Conservation (phyloP, 2,113 vertebrate genomes). For the Otolemur garnettii region DNA sequence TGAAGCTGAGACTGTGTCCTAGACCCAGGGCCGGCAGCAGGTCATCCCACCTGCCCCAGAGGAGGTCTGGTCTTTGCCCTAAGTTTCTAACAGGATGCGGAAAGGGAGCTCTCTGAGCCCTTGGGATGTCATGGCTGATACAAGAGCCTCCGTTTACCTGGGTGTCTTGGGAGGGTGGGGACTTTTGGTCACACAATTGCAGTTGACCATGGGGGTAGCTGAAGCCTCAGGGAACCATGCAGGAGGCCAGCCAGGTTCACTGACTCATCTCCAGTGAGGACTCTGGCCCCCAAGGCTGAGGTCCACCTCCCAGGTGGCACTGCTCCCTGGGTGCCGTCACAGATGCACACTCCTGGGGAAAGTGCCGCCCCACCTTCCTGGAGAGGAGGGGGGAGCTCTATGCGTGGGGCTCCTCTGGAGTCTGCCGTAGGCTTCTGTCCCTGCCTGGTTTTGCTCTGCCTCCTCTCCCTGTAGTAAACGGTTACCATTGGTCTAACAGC, state of each 20-base stretch:
- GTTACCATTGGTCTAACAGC: neutral
- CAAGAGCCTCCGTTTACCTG: neutral
- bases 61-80: neutral
- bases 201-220: neutral
- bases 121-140: neutral
- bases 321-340: accelerated
- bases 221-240: too few species aligned
- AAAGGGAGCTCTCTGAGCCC: too few species aligned
- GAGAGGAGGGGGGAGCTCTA: neutral
- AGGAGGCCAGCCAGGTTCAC: neutral
- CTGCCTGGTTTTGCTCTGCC: neutral
- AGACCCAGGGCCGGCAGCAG: neutral
- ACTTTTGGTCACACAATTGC: neutral
- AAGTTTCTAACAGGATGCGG: neutral
- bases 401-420: accelerated
- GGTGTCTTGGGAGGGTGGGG: too few species aligned
- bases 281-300: neutral
- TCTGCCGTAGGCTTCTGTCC: neutral
- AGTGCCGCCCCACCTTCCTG: too few species aligned
- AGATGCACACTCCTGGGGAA: too few species aligned
- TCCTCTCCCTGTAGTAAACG: neutral
- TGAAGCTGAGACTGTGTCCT: neutral
- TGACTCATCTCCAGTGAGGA: neutral
- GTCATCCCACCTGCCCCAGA: neutral
- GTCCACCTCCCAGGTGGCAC: neutral